A percentile compares a stretch with the other conserved stretches of the same genome.
Conservation (phyloP, 2,113 vertebrate genomes). For the Carlito syrichta region DNA sequence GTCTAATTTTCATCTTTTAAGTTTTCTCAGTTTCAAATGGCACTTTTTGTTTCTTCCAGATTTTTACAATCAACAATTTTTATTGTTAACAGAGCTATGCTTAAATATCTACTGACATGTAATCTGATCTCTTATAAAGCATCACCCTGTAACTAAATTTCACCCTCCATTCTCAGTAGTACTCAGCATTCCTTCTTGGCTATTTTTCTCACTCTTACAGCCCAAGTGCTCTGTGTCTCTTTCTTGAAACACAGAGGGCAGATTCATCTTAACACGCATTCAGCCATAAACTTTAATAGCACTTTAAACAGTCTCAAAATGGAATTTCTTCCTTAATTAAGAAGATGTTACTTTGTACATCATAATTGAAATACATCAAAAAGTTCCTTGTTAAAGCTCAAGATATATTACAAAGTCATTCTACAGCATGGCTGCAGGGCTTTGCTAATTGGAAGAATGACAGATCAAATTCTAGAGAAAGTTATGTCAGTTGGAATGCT, state of each 20-base stretch:
- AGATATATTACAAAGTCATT: constrained; percentile 62
- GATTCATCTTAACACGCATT: constrained; percentile 58
- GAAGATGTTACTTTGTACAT: constrained; percentile 60
- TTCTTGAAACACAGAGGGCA: constrained; percentile 37
- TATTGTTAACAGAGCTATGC: background rate
- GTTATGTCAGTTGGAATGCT: background rate
- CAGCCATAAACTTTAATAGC: constrained; percentile 67
- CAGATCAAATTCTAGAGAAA: constrained; percentile 30
- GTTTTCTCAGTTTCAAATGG: background rate
- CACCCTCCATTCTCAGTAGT: background rate
- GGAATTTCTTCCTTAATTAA: constrained; percentile 72
- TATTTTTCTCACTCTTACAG: background rate
- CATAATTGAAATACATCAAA: constrained; percentile 72
- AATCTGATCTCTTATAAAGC: background rate
- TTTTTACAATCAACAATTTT: background rate
- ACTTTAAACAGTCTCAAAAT: constrained; percentile 68
- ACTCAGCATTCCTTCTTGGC: background rate
- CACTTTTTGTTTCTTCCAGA: background rate
- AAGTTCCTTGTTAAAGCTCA: constrained; percentile 63
- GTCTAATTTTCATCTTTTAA: background rate
- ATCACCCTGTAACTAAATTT: background rate
- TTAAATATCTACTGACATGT: background rate
- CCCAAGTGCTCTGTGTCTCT: background rate
- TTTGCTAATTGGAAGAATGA: constrained; percentile 60
- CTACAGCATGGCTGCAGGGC: background rate